A percentile compares a stretch with the other conserved stretches of the same genome.
Evolutionary conservation across 1,140 invertebrate genomes (phyloP).

Genomic region (Carposina sasakii): DNA sequence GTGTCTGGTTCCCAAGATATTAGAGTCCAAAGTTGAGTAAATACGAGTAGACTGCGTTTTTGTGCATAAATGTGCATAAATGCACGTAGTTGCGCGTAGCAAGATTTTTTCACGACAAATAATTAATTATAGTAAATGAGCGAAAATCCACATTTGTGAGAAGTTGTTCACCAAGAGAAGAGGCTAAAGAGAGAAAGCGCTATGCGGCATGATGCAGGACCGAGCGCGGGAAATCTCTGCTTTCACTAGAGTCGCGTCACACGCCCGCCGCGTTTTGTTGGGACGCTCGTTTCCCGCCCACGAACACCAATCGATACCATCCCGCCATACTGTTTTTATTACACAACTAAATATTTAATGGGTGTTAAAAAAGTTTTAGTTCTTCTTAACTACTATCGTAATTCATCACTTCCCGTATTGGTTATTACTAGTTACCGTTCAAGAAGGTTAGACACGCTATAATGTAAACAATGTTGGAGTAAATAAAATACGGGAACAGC

Average conservation of each 20-base stretch:
- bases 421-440: constrained; percentile 1
- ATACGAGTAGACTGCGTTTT: no score
- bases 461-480: constrained; percentile 26
- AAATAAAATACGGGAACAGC: constrained; percentile 28
- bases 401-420: constrained; percentile 6
- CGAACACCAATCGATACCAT: constrained; percentile 49
- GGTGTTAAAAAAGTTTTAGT: constrained; percentile 44
- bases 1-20: no score
- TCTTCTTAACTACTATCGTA: constrained; percentile 12
- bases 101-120: no score
- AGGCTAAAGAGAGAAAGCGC: no score
- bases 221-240: constrained; percentile 33
- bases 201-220: no score
- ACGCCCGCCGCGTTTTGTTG: constrained; percentile 43
- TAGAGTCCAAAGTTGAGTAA: no score
- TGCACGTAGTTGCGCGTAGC: no score
- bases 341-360: constrained; percentile 40
- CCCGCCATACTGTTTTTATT: constrained; percentile 24
- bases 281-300: constrained; percentile 26
- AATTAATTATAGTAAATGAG: no score
- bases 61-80: no score
- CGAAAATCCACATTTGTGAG: no score
- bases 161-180: no score
- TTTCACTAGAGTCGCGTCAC: constrained; percentile 52
- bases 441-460: constrained; percentile 15